Evolutionary conservation across 2,888 invertebrate species (phyloP).

Genomic region (Folsomia manolachei): DNA sequence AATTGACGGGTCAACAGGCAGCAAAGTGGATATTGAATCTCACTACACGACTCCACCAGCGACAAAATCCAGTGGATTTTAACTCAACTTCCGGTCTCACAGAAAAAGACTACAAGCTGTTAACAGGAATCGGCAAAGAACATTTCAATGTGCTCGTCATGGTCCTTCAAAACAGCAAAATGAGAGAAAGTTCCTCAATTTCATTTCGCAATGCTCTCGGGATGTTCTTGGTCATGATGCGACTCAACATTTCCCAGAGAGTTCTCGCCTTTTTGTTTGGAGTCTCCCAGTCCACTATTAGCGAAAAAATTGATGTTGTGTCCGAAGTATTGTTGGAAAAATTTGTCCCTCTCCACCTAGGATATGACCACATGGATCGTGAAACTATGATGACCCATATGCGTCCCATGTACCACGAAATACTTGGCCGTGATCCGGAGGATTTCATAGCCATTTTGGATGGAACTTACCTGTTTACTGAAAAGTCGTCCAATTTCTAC

Average conservation of each 20-base stretch:
- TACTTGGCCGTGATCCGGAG: not conserved
- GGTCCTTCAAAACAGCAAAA: no score
- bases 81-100: not conserved
- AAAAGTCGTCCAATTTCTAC: constrained; percentile 4
- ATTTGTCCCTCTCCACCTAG: constrained; percentile 22
- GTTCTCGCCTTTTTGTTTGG: constrained; percentile 19
- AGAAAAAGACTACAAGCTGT: not conserved
- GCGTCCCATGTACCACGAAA: not conserved
- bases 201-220: not conserved
- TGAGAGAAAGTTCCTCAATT: not conserved
- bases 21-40: not conserved
- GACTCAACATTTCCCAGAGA: constrained; percentile 18
- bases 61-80: not conserved
- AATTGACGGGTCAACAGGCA: not conserved
- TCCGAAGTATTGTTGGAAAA: not conserved
- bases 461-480: constrained; percentile 23
- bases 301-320: constrained; percentile 8
- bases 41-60: not conserved
- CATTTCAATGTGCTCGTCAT: constrained; percentile 7
- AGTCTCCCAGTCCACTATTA: constrained; percentile 9
- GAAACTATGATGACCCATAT: not conserved
- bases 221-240: constrained; percentile 23
- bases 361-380: constrained; percentile 15
- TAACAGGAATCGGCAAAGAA: not conserved
- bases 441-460: not conserved